phyloP scores from a whole-genome alignment of 2,113 vertebrate species.

The Mustela nigripes region DNA sequence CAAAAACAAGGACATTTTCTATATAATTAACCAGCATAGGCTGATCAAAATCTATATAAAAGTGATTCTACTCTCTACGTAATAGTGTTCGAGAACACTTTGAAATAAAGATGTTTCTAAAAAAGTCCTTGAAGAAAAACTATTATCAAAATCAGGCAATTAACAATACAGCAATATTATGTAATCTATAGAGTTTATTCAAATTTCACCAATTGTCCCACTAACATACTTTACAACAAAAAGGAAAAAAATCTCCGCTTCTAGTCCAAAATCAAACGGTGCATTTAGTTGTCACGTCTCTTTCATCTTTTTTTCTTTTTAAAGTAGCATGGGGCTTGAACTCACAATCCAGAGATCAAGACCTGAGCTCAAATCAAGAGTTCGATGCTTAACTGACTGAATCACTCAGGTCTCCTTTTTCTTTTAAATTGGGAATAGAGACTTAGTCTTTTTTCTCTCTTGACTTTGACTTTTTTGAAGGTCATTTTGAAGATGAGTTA shows the following conservation, averaged over 20 bases:
- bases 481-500: not conserved
- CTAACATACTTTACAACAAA: not conserved
- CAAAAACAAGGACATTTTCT: slow-evolving; percentile 27
- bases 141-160: slow-evolving; percentile 2
- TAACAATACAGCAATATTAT: not conserved
- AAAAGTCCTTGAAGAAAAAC: not conserved
- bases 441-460: not conserved
- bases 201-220: not conserved
- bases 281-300: not conserved
- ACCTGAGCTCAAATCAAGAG: not conserved
- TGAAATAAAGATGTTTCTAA: not conserved
- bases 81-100: not conserved
- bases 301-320: not conserved
- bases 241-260: not conserved
- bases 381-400: not conserved
- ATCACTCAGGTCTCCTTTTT: not conserved
- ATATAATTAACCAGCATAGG: not conserved
- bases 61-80: not conserved
- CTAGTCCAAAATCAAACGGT: not conserved
- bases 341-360: not conserved
- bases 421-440: not conserved
- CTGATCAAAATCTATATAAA: slow-evolving; percentile 1
- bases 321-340: not conserved
- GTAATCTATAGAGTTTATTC: not conserved
- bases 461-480: not conserved